Evolutionary conservation across 2,113 vertebrate genomes (phyloP).

Genomic region (Corvus moneduloides): DNA sequence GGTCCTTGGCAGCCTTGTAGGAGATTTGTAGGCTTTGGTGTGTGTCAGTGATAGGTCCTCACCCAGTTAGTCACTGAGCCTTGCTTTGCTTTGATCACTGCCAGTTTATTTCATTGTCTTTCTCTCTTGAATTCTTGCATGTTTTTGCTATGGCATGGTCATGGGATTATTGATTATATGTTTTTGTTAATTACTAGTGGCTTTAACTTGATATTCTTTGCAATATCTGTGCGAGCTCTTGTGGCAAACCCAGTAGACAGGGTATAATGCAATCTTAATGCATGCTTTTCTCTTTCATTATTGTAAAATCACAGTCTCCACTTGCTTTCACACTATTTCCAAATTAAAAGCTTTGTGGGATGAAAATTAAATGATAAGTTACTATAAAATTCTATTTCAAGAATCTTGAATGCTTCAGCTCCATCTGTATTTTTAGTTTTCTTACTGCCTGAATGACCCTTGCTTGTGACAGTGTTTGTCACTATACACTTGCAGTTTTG

Average conservation of each 20-base stretch:
- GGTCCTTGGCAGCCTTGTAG: not conserved
- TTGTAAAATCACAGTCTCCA: slow-evolving; percentile 19
- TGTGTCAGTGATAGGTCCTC: not conserved
- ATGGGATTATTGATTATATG: slow-evolving; percentile 6
- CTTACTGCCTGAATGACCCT: not conserved
- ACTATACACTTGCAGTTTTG: not conserved
- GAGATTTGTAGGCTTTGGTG: not conserved
- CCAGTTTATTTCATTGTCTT: not conserved
- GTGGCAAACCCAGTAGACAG: not conserved
- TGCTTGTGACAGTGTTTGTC: not conserved
- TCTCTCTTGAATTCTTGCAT: not conserved
- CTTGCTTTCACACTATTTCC: slow-evolving; percentile 36
- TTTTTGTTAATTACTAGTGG: slow-evolving; percentile 33
- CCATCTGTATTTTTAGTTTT: slow-evolving; percentile 26
- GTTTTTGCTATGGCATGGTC: not conserved
- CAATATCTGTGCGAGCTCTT: not conserved
- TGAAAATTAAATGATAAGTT: slow-evolving; percentile 42
- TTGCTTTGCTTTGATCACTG: not conserved
- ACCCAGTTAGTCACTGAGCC: not conserved
- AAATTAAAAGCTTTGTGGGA: slow-evolving; percentile 38
- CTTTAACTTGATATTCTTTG: not conserved
- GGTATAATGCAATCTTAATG: not conserved
- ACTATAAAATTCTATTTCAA: slow-evolving; percentile 32
- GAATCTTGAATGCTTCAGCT: not conserved
- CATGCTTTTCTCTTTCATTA: not conserved